Conservation (phyloP, 2,113 vertebrate species). For the Amblyopsis rosae region DNA sequence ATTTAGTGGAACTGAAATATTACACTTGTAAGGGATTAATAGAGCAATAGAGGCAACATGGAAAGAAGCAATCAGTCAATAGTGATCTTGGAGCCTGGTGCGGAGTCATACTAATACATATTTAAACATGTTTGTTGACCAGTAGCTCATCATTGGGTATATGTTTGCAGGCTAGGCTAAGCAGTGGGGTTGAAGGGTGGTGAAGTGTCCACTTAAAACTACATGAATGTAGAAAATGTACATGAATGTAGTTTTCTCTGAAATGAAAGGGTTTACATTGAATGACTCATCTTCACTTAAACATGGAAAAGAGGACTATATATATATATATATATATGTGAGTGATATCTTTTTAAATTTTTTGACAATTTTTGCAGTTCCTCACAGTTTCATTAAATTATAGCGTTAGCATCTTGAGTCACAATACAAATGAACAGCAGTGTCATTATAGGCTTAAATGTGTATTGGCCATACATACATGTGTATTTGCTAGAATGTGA, state of each 20-base stretch:
- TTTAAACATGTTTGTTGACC: slow-evolving; percentile 34
- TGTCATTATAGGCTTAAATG: too few species aligned
- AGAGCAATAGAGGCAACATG: too few species aligned
- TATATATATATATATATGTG: too few species aligned
- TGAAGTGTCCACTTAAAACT: slow-evolving; percentile 3
- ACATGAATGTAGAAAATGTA: background rate
- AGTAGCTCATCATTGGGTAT: slow-evolving; percentile 41
- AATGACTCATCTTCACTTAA: background rate
- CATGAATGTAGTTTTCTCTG: background rate
- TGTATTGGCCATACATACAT: too few species aligned
- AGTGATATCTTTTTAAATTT: too few species aligned
- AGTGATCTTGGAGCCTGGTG: slow-evolving; percentile 25
- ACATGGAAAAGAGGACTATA: background rate
- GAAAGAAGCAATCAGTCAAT: slow-evolving; percentile 11
- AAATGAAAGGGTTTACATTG: too few species aligned
- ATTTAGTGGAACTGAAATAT: slow-evolving; percentile 9
- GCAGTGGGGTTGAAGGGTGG: slow-evolving; percentile 9
- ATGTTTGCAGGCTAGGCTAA: slow-evolving; percentile 22
- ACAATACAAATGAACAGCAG: too few species aligned
- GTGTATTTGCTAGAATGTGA: too few species aligned
- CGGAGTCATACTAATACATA: slow-evolving; percentile 19
- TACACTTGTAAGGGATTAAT: background rate
- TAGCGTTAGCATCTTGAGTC: too few species aligned
- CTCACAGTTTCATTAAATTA: too few species aligned
- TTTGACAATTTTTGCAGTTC: too few species aligned